Base-by-base conservation (phyloP, 1,140 invertebrate species). In the Dendroctonus ponderosae region DNA sequence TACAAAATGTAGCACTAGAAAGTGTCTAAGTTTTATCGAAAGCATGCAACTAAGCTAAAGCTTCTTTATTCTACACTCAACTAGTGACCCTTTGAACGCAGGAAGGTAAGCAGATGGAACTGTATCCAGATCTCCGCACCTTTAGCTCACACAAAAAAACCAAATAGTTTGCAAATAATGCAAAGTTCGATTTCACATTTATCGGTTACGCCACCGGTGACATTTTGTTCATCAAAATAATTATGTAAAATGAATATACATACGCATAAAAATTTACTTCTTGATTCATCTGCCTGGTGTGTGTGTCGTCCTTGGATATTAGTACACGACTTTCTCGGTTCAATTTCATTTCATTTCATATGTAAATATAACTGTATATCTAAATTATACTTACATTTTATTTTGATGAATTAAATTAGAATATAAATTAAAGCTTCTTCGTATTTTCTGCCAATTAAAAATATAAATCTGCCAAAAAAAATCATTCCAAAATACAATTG, bases 221-320 rank as follows among this genome's bases (percentile, higher is more conserved):
- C 56, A 44, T 58, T 58, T 58, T 44, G 56, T 44, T 58, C 42
- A 58, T 46, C 40, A 58, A 58, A 58, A 58, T 43, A 58, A 58
- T 58, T 58, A 58, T 58, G 56, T 58, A 58, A 58, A 58, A 58
- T 14, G 41, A 43, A 15, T 56, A 40, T 38, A 56, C 38, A 56
- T 40, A 14, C 11, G 11, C 46, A 11, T 5, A 48, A 14, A 48
- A 14, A 48, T 48, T 48, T 52, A 52, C 8, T n/a, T 52, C 12
- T 52, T 9, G n/a, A 14, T 14, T 9, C 9, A 14, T 6, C 12
- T 52, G n/a, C n/a, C n/a, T 14, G 9, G 26, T 9, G 37, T 52
- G 0, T 26, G 5, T 52, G 5, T 26, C 26, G 26, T 26, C 26
- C 26, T 26, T 26, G 26, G 26, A 26, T 26, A 26, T 1, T 26